phyloP scores from a whole-genome alignment of 2,113 vertebrate genomes.

The Catharus fuscescens region DNA sequence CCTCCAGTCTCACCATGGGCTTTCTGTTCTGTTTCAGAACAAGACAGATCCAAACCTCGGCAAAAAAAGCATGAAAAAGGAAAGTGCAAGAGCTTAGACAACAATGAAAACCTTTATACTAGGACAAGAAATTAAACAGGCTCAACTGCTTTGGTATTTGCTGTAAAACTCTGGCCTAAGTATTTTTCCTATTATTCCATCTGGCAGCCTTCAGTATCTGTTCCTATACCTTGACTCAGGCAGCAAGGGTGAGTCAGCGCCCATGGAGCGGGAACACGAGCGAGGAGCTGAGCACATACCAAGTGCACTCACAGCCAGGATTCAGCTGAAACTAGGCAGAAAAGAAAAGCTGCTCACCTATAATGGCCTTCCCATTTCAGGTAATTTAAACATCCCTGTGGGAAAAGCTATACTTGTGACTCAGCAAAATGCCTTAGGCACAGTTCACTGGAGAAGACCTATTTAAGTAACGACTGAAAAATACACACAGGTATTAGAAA shows the following conservation, averaged over 20 bases:
- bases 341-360: neutral
- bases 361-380: neutral
- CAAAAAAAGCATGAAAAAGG: neutral
- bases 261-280: neutral
- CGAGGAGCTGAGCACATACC: neutral
- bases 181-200: neutral
- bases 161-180: neutral
- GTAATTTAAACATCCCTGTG: neutral
- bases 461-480: neutral
- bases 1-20: neutral
- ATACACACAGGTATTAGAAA: neutral
- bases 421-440: neutral
- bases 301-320: neutral
- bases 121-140: neutral
- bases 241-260: neutral
- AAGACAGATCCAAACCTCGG: neutral
- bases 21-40: neutral
- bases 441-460: neutral
- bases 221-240: slow-evolving; percentile 7
- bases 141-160: neutral
- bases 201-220: neutral
- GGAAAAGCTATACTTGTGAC: neutral
- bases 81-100: neutral
- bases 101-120: neutral
- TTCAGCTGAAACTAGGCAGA: neutral